These are phyloP conservation scores for Drosophila nr. fundita DNA, from an alignment of 2,888 invertebrate species.

Conservation along the genomic window DNA sequence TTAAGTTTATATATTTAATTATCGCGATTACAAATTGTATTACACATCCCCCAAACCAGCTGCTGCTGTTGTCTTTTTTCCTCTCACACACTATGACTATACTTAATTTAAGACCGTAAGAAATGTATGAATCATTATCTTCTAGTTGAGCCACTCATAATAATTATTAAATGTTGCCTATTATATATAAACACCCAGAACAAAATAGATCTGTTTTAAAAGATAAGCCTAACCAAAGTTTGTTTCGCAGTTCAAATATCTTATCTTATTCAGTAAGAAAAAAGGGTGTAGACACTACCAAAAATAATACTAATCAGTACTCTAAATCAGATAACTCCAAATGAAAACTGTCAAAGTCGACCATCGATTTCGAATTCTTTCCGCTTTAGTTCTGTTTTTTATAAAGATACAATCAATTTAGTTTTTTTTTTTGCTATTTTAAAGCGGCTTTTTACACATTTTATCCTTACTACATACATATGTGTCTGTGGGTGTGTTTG, in stretches of 20 bases:
- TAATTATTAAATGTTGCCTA: background rate
- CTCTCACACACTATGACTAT: background rate
- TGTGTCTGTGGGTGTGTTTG: constrained; percentile 11
- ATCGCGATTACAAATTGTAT: background rate
- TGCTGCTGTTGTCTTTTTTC: background rate
- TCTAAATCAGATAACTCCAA: background rate
- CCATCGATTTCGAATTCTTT: background rate
- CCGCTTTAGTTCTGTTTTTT: background rate
- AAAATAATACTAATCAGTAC: background rate
- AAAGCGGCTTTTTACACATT: constrained; percentile 22
- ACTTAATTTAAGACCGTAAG: background rate
- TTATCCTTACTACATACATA: constrained; percentile 5
- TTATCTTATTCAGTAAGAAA: constrained; percentile 3
- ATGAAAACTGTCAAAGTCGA: background rate
- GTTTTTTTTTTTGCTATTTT: background rate
- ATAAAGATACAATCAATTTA: background rate
- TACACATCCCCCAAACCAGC: background rate
- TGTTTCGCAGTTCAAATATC: background rate
- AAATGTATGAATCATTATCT: background rate
- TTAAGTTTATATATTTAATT: background rate
- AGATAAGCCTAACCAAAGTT: background rate
- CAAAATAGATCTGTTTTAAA: too few relatives aligned
- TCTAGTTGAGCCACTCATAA: background rate
- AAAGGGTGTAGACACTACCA: constrained; percentile 10
- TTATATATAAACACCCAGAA: background rate